Evolutionary conservation across 2,113 vertebrate genomes (phyloP).

Genomic region (Potamarius usumacintae): DNA sequence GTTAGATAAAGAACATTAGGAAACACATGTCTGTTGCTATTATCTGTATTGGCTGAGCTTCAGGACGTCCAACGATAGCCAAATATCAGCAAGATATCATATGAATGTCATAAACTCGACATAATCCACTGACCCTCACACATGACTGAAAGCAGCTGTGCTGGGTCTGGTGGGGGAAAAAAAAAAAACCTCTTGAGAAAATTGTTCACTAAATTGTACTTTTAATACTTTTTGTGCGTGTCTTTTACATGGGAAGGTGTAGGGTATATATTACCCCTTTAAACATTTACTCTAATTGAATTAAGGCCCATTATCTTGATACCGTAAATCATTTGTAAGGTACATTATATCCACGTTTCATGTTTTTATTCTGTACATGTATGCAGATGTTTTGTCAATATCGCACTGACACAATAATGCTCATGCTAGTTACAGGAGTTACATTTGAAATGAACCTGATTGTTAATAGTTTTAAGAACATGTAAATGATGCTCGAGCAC

Average conservation of each 20-base stretch:
- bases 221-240: background rate
- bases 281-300: background rate
- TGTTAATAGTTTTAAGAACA: background rate
- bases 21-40: conserved; percentile 26
- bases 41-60: conserved; percentile 22
- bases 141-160: conserved; percentile 19
- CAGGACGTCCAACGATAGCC: background rate
- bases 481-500: background rate
- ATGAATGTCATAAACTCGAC: background rate
- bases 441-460: background rate
- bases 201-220: background rate
- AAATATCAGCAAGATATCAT: conserved; percentile 12
- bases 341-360: background rate
- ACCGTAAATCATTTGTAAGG: background rate
- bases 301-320: background rate
- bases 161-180: background rate
- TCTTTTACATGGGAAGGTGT: background rate
- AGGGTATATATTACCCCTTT: background rate
- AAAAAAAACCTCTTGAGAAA: background rate
- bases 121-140: conserved; percentile 3
- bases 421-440: background rate
- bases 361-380: background rate
- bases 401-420: background rate
- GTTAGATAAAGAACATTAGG: conserved; percentile 22
- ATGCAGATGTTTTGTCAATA: background rate